Evolutionary conservation across 2,888 invertebrate genomes (phyloP), one percentile per base, ranked within the genome.

Genomic region (Mesoligia furuncula): DNA sequence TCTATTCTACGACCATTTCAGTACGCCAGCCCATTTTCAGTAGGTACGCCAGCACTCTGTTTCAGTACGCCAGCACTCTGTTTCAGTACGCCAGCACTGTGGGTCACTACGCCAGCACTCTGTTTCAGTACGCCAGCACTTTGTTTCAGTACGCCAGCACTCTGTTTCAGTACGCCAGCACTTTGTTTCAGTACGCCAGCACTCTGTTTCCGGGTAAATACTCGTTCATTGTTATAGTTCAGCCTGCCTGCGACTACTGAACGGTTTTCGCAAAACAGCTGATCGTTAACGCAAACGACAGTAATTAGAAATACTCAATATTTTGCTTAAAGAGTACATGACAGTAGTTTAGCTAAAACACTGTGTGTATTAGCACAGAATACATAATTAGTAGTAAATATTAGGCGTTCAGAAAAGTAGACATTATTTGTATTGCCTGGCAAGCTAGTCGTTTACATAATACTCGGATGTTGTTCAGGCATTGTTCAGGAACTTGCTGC

Each of bases 231-330:
- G 59, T 75, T 57, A 61, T 24, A 54, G 9, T 61, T n/a, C 68
- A 62, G 71, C 24, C 62, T 61, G n/a, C 24, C 20, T 42, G 2
- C 8, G 5, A 69, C 42, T 67, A 65, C 73, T 73, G 65, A 73
- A 73, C 24, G 31, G 62, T 70, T 69, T 62, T 73, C 66, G 77
- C 27, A 27, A 70, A 83, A 78, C 59, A 73, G 51, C 72, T 27
- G 54, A n/a, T 24, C 17, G 70, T 84, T 78, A 75, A 51, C 20
- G 15, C n/a, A 54, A 86, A 71, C 27, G 75, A 65, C 70, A 17
- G 66, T 39, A 42, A 78, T 84, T 83, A 83, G 1, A 36, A 61
- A 75, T 51, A 73, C 48, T 73, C 83, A 83, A 86, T 83, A 73
- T 86, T 86, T 84, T 61, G 75, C 79, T 66, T 20, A 39, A 67